phyloP scores from a whole-genome alignment of 1,140 invertebrate species.

The Tribolium castaneum region DNA sequence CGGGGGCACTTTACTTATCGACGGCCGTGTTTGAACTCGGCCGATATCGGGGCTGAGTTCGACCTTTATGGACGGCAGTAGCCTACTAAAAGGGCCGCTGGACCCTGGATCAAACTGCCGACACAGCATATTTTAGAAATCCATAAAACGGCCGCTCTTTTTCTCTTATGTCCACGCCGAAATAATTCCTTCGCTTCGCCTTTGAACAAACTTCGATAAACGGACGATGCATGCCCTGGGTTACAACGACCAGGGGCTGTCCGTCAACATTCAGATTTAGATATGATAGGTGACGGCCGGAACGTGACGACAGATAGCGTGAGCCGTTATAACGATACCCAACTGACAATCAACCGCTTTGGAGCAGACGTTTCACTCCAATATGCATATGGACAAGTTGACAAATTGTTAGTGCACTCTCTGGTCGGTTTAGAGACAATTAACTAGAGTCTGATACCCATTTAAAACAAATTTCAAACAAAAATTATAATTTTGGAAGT shows the following conservation, averaged over 20 bases:
- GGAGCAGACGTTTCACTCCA: too few relatives aligned
- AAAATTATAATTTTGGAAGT: too few relatives aligned
- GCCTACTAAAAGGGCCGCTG: conserved; percentile 23
- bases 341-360: neutral
- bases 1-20: conserved; percentile 32
- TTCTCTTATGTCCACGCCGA: conserved; percentile 12
- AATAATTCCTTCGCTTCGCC: conserved; percentile 29
- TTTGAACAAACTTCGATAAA: conserved; percentile 28
- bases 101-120: conserved; percentile 31
- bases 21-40: conserved; percentile 31
- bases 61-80: conserved; percentile 31
- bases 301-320: neutral
- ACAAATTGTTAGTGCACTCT: too few relatives aligned
- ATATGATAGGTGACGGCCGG: neutral
- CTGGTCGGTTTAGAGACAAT: too few relatives aligned
- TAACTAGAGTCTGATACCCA: too few relatives aligned
- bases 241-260: neutral
- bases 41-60: conserved; percentile 20
- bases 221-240: neutral
- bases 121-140: conserved; percentile 44
- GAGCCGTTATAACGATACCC: neutral
- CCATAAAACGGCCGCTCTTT: conserved; percentile 38
- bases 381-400: too few relatives aligned
- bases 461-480: too few relatives aligned
- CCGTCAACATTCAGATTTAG: neutral